A percentile compares a stretch with the other conserved stretches of the same genome.
These are phyloP conservation scores for Orchesellides sinensis DNA, from an alignment of 2,888 invertebrate genomes.

Conservation along the genomic window DNA sequence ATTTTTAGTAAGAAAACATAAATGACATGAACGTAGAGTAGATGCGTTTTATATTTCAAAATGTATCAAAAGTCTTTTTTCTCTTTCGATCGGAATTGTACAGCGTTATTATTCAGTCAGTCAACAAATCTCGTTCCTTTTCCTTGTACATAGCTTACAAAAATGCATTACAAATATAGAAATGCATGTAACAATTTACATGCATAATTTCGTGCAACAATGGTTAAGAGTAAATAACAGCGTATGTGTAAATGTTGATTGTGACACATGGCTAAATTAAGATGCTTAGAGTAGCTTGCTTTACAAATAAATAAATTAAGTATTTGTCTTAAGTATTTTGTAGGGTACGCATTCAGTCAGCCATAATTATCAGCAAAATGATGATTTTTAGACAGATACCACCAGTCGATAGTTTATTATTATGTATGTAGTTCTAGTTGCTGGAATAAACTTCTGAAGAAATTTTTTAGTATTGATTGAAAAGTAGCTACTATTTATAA, in stretches of 20 bases:
- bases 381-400: conserved; percentile 21
- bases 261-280: too few relatives aligned
- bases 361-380: conserved; percentile 50
- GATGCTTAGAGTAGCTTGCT: background rate
- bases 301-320: background rate
- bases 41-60: conserved; percentile 23
- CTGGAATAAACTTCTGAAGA: conserved; percentile 9
- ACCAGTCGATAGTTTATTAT: conserved; percentile 39
- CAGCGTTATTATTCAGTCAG: background rate
- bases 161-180: background rate
- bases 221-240: too few relatives aligned
- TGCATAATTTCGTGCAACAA: too few relatives aligned
- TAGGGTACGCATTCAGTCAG: conserved; percentile 43
- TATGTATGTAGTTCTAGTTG: conserved; percentile 11
- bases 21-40: conserved; percentile 46
- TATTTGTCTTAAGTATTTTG: background rate
- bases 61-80: background rate
- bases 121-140: conserved; percentile 13
- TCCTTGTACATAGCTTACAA: background rate
- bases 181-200: too few relatives aligned
- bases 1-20: conserved; percentile 14
- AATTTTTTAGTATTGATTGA: background rate
- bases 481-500: background rate
- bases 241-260: background rate
- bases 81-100: conserved; percentile 10